Evolutionary conservation across 35 echinoderm and acorn worm genomes (phyloP), one percentile per base, ranked within the genome.

Genomic region (Lytechinus variegatus): DNA sequence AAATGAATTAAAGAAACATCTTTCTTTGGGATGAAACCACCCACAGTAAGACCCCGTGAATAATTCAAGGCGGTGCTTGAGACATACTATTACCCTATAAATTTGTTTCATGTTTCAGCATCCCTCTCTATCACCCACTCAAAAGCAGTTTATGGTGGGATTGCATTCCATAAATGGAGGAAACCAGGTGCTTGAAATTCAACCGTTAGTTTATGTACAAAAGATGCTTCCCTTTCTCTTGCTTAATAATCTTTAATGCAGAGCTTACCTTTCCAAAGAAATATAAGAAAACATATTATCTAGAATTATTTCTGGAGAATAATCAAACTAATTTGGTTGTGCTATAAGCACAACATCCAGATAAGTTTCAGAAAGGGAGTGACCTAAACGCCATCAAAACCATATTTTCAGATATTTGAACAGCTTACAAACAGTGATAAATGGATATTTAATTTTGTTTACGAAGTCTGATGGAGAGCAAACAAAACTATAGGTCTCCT

Each of bases 31-130:
- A 79, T 9, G 66, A 79, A 79, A 79, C n/a, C 66, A 79, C 12
- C 66, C 16, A 24, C 4, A 16, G 66, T 79, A 24, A 79, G 66
- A 79, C 66, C 66, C 66, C n/a, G 19, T 79, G 66, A 79, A 79
- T 79, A 79, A 24, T 79, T 79, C 66, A 79, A 24, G 16, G 66
- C 66, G 2, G 66, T 79, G 24, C 66, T 79, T 24, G 66, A 79
- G 66, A 79, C 66, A 79, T 79, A 6, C n/a, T 19, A 79, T 79
- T 79, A 79, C 66, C 66, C 66, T 79, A 79, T 79, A 79, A 79
- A 79, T 79, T 79, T 79, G 66, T 79, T 79, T 79, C 66, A 79
- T 79, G 66, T 79, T 79, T 79, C 66, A 79, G n/a, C 16, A 24
- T 79, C 66, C 5, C 66, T 4, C 66, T 79, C 66, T 79, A 24